phyloP scores from a whole-genome alignment of 2,797 vertebrate species.

The Cottoperca gobio region DNA sequence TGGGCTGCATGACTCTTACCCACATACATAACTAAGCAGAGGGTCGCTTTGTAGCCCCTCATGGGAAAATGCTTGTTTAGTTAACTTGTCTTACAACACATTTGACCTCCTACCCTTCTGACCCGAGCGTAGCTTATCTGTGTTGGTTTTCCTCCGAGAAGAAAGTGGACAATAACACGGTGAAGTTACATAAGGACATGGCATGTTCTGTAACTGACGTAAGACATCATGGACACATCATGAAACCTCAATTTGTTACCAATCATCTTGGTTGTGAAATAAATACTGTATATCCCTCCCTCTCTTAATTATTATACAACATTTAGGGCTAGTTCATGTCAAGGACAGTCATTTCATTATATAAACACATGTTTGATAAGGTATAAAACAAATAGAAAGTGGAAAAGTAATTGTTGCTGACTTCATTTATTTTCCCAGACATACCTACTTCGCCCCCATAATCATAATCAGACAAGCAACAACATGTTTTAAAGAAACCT shows the following conservation, averaged over 20 bases:
- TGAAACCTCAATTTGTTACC: background rate
- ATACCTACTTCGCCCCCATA: background rate
- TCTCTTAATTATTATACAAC: background rate
- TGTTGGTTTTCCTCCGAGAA: conserved; percentile 34
- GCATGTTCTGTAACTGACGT: conserved; percentile 25
- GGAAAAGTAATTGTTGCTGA: conserved; percentile 3
- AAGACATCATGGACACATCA: background rate
- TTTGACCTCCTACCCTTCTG: conserved; percentile 9
- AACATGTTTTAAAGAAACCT: too few species aligned
- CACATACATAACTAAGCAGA: background rate
- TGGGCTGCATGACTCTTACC: background rate
- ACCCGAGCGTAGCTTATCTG: background rate
- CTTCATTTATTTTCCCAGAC: background rate
- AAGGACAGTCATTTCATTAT: conserved; percentile 3
- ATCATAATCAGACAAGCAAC: too few species aligned
- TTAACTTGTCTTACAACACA: conserved; percentile 25
- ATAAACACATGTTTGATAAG: background rate
- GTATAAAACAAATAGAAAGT: background rate
- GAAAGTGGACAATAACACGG: background rate
- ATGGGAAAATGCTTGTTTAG: conserved; percentile 47
- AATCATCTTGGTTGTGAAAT: background rate
- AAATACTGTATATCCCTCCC: background rate
- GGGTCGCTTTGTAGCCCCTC: conserved; percentile 9
- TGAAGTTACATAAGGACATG: conserved; percentile 18
- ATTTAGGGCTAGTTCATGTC: background rate